These are phyloP conservation scores for Hystrix brachyura DNA, from an alignment of 2,113 vertebrate species.

Conservation along the genomic window DNA sequence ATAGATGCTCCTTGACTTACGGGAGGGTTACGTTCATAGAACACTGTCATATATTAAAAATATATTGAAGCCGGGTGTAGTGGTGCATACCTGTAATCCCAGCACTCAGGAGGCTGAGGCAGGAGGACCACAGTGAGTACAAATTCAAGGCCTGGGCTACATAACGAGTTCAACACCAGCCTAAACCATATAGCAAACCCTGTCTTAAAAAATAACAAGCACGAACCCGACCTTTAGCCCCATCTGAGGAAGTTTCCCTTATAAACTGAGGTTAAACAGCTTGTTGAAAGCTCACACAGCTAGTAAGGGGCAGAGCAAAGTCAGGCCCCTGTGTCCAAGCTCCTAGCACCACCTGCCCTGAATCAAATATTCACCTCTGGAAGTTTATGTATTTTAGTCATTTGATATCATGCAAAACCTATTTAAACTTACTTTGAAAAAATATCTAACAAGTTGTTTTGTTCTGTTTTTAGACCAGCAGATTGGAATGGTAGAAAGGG, in stretches of 20 bases:
- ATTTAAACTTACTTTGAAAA: background rate
- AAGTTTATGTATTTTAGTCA: background rate
- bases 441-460: background rate
- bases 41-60: background rate
- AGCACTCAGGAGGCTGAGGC: background rate
- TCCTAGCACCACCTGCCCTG: background rate
- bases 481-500: background rate
- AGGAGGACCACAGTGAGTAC: background rate
- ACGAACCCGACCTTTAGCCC: background rate
- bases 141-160: background rate
- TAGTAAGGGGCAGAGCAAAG: background rate
- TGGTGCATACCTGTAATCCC: background rate
- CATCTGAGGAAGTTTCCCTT: background rate
- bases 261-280: background rate
- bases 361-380: background rate
- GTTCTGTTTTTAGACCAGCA: background rate
- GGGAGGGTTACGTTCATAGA: background rate
- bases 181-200: background rate
- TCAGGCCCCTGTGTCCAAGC: background rate
- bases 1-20: background rate
- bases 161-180: background rate
- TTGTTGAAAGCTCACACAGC: background rate
- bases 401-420: background rate
- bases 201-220: background rate
- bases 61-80: background rate